Conservation (phyloP, 2,113 vertebrate species). For the Psilopsiagon aurifrons region DNA sequence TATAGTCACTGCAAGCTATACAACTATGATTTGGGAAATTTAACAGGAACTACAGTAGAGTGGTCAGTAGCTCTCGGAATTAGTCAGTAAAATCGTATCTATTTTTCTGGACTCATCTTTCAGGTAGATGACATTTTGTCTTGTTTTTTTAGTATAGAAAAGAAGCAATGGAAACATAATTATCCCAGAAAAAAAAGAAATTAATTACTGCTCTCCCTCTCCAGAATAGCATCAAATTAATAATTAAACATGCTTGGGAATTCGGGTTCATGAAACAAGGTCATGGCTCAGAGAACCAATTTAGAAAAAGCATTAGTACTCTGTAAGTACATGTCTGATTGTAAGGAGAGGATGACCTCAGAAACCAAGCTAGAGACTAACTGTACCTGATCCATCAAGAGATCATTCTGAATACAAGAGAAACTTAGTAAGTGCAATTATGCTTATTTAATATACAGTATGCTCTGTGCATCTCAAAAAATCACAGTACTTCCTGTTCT, state of each 20-base stretch:
- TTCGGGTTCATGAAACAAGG: not conserved
- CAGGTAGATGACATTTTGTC: not conserved
- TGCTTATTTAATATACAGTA: not conserved
- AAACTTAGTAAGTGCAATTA: not conserved
- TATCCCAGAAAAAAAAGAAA: not conserved
- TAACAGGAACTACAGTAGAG: not conserved
- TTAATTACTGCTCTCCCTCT: not conserved
- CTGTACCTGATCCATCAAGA: not conserved
- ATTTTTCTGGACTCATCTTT: not conserved
- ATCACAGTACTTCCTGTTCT: not conserved
- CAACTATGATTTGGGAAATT: not conserved
- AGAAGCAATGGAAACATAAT: not conserved
- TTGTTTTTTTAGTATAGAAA: not conserved
- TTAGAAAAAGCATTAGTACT: not conserved
- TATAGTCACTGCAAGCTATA: not conserved
- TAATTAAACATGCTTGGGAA: not conserved
- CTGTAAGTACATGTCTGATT: not conserved
- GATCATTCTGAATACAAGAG: not conserved
- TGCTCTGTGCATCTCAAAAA: not conserved
- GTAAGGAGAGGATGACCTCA: not conserved
- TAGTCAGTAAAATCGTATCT: not conserved
- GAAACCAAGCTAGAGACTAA: not conserved
- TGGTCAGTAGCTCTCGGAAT: not conserved
- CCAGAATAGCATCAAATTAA: not conserved
- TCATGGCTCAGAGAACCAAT: not conserved